Percentiles rank a stretch among this genome's conserved stretches.
phyloP scores from a whole-genome alignment of 2,113 vertebrate species.

The Uria aalge region DNA sequence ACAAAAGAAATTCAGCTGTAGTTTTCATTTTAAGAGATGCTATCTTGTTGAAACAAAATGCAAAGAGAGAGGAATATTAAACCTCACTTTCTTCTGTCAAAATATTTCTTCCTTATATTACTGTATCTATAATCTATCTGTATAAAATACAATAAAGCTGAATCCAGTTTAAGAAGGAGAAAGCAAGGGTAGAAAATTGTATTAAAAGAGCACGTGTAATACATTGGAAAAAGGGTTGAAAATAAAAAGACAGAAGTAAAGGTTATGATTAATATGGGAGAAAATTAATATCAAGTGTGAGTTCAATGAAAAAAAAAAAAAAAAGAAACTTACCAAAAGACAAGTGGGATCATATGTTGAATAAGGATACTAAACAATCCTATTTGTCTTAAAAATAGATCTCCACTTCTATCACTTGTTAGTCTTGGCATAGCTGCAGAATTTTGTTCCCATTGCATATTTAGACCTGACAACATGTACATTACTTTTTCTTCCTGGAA shows the following conservation, averaged over 20 bases:
- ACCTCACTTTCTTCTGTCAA: neutral
- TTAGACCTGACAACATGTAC: neutral
- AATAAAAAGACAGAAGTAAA: neutral
- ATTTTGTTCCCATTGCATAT: constrained; percentile 40
- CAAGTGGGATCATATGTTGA: neutral
- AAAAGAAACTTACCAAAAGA: neutral
- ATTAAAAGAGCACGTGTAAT: neutral
- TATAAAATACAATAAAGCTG: neutral
- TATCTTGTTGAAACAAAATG: neutral
- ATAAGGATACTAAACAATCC: neutral
- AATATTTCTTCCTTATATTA: neutral
- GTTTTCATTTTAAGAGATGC: neutral
- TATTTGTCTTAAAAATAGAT: constrained; percentile 35
- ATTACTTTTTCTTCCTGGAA: constrained; percentile 22
- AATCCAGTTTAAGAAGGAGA: neutral
- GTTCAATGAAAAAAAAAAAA: neutral
- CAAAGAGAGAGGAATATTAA: neutral
- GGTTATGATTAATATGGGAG: neutral
- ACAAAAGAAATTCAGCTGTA: neutral
- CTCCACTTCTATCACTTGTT: constrained; percentile 26
- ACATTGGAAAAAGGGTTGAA: neutral
- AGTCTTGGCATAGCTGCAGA: constrained; percentile 28
- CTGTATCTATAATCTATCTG: neutral
- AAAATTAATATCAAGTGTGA: neutral
- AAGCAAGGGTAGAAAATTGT: neutral